phyloP scores from a whole-genome alignment of 2,113 vertebrate genomes.

The Nycticryphes semicollaris region DNA sequence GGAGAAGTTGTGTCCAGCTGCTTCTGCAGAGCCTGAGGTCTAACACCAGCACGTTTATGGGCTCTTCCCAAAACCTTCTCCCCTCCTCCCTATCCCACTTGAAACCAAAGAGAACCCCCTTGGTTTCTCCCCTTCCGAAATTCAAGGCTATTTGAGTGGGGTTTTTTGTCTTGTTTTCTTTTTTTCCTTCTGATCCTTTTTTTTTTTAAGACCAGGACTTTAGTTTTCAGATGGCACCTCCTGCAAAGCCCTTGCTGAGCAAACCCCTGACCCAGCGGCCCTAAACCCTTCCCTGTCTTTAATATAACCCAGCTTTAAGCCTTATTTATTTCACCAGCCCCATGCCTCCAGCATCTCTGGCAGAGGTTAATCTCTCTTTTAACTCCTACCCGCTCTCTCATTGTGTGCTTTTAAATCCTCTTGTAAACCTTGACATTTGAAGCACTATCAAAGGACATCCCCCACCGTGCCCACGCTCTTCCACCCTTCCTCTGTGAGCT shows the following conservation, averaged over 20 bases:
- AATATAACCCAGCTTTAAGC: background rate
- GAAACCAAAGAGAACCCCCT: background rate
- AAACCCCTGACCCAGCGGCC: background rate
- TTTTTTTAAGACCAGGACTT: background rate
- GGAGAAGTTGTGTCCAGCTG: background rate
- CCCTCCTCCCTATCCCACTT: no score
- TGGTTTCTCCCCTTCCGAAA: background rate
- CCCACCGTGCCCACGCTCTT: background rate
- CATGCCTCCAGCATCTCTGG: background rate
- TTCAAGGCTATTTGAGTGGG: background rate
- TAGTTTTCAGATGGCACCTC: background rate
- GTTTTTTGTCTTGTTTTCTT: no score
- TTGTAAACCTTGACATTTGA: background rate
- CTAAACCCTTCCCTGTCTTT: background rate
- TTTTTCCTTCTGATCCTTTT: background rate
- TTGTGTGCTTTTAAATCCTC: background rate
- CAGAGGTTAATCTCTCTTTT: background rate
- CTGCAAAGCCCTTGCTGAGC: background rate
- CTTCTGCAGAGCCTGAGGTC: background rate
- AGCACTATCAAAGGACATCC: background rate
- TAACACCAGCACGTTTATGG: background rate
- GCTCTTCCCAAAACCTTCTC: background rate
- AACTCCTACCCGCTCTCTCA: background rate
- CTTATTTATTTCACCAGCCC: background rate
- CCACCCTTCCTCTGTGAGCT: background rate